Conservation (phyloP, 2,797 vertebrate species). For the Esox masquinongy region DNA sequence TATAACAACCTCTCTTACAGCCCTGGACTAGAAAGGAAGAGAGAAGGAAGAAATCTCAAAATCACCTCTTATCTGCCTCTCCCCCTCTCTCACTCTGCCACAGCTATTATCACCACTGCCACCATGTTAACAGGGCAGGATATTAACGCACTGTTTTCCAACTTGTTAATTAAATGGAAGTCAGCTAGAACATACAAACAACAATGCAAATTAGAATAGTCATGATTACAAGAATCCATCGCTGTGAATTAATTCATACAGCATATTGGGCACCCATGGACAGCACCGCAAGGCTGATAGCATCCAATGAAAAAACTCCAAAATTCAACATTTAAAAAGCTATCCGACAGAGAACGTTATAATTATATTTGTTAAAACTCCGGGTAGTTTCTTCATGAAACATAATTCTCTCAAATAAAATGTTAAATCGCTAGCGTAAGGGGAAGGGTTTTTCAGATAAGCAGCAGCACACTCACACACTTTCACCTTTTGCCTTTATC, state of each 20-base stretch:
- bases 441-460: neutral
- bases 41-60: neutral
- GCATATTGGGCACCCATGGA: constrained; percentile 21
- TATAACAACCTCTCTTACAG: neutral
- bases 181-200: constrained; percentile 7
- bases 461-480: no score
- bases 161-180: constrained; percentile 17
- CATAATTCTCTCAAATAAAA: neutral
- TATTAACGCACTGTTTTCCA: constrained; percentile 12
- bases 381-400: neutral
- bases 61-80: constrained; percentile 1
- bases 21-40: neutral
- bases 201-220: constrained; percentile 14
- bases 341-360: neutral
- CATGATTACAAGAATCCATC: constrained; percentile 17
- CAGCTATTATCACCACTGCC: neutral
- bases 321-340: neutral
- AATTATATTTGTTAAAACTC: neutral
- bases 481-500: no score
- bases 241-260: constrained; percentile 35
- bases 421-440: neutral
- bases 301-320: neutral
- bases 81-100: neutral
- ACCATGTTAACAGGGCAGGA: constrained; percentile 7
- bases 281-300: neutral